Base-by-base conservation (phyloP, 2,113 vertebrate species). In the Cryptomyrus ogoouensis region DNA sequence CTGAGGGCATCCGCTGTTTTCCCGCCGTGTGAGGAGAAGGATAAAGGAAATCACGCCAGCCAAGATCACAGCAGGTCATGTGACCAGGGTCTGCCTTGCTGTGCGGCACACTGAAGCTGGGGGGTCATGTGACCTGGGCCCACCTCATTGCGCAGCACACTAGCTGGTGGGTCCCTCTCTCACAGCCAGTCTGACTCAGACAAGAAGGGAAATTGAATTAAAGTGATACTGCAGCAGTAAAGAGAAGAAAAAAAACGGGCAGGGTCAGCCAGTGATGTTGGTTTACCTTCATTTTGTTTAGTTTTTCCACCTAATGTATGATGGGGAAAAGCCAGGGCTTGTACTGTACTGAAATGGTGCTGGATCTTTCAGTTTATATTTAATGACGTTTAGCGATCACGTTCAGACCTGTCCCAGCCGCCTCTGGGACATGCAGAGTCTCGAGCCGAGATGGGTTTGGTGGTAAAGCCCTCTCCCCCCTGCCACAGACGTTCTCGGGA, bases 301-400 rank as follows among this genome's bases (percentile, higher is more conserved):
- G 15, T 80, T 80, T 52, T 52, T 53, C 88, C 47, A 83, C 35
- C 31, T 56, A 42, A 52, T 89, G 31, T 89, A 80, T 19, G 74
- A 80, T 56, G 35, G 52, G 80, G 56, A 58, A 53, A 49, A 21
- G 49, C 19, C 12, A 35, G 50, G 49, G 88, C 50, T 39, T 56
- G 49, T 53, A 83, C 74, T 89, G 89, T 85, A 89, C 17, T 89
- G 49, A 89, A 83, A 39, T 89, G 88, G 77, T 84, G 74, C 74
- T 89, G 74, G 50, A 42, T 58, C 50, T 89, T 89, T 35, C 52
- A 24, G 42, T 56, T 83, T 80, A 47, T 77, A 52, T 80, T 89
- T 80, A 35, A 80, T 89, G 24, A 39, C 46, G 88, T 74, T 47
- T 74, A 42, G 42, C 15, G 24, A 74, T 74, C 58, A 35, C 56